These are phyloP conservation scores for Melopsittacus undulatus DNA, from an alignment of 2,797 vertebrate genomes.

Conservation along the genomic window DNA sequence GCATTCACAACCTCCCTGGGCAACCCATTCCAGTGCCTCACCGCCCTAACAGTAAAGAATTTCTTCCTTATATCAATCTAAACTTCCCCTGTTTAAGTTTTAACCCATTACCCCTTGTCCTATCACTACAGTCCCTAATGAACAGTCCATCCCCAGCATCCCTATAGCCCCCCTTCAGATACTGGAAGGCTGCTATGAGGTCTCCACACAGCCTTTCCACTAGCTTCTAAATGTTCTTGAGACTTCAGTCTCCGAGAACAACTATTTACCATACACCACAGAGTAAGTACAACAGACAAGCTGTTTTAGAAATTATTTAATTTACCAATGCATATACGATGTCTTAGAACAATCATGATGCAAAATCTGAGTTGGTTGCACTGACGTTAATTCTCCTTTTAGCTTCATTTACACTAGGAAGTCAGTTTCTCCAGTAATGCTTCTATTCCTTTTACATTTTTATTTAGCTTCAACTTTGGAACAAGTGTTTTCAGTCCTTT, in stretches of 20 bases:
- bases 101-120: too few species aligned
- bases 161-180: too few species aligned
- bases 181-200: too few species aligned
- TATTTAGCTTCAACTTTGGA: constrained; percentile 78
- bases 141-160: too few species aligned
- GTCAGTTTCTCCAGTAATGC: constrained; percentile 84
- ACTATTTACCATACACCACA: background rate
- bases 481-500: constrained; percentile 79
- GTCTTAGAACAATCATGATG: background rate
- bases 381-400: background rate
- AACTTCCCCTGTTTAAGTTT: too few species aligned
- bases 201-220: background rate
- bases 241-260: background rate
- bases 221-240: background rate
- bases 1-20: too few species aligned
- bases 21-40: too few species aligned
- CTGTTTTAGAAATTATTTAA: constrained; percentile 24
- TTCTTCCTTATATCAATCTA: too few species aligned
- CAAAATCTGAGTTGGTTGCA: background rate
- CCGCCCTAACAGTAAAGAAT: too few species aligned
- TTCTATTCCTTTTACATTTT: constrained; percentile 83
- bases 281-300: background rate
- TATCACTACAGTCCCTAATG: too few species aligned
- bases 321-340: background rate
- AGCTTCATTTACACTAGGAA: constrained; percentile 31